phyloP scores from a whole-genome alignment of 2,888 invertebrate genomes.

The Phragmatobia fuliginosa region DNA sequence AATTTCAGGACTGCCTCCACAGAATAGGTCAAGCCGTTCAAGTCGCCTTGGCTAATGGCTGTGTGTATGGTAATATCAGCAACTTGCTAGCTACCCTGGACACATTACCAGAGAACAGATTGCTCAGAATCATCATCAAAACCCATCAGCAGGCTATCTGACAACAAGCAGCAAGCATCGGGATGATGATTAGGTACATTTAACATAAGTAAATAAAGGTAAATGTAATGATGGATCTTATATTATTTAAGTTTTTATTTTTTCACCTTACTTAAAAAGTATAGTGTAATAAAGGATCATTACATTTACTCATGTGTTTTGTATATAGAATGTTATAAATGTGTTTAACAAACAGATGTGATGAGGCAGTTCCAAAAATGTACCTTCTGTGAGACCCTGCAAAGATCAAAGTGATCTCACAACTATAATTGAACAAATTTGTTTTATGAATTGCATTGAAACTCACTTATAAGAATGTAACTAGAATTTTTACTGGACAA shows the following conservation, averaged over 20 bases:
- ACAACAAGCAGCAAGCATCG: slow-evolving; percentile 40
- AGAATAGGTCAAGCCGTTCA: slow-evolving; percentile 94
- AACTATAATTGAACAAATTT: too few species aligned
- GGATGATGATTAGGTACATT: background rate
- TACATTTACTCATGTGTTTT: too few species aligned
- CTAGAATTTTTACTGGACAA: too few species aligned
- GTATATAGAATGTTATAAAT: too few species aligned
- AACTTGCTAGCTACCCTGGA: slow-evolving; percentile 88
- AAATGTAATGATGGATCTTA: background rate
- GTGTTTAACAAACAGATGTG: too few species aligned
- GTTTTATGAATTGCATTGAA: too few species aligned
- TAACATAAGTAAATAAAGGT: background rate
- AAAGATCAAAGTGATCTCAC: background rate
- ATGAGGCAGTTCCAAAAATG: background rate
- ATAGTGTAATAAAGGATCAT: background rate
- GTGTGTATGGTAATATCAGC: slow-evolving; percentile 93
- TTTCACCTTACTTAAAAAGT: background rate
- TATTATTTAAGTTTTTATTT: background rate
- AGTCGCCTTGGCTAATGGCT: slow-evolving; percentile 91
- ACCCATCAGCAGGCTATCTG: slow-evolving; percentile 85
- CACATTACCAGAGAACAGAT: slow-evolving; percentile 88
- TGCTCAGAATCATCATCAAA: slow-evolving; percentile 88
- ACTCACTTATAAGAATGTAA: too few species aligned
- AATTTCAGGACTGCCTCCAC: slow-evolving; percentile 89
- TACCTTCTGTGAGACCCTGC: background rate